Percentiles rank a stretch among this genome's conserved stretches.
Conservation (phyloP, 2,113 vertebrate genomes). For the Carassius carassius region DNA sequence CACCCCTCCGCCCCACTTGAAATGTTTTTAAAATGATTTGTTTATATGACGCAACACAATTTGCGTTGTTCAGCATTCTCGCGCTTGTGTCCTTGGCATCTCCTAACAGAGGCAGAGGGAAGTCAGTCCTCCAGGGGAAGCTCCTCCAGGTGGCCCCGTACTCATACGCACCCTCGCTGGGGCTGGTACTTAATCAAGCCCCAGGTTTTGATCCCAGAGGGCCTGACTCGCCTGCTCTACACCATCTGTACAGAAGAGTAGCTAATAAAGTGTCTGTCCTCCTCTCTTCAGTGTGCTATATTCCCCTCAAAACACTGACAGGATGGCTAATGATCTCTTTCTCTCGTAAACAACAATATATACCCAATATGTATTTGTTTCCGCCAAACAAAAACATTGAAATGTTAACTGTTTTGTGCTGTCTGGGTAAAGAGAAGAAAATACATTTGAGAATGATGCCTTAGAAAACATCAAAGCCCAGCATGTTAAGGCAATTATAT, state of each 20-base stretch:
- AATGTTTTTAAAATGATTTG: conserved; percentile 1
- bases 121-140: conserved; percentile 34
- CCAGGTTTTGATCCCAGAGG: conserved; percentile 64
- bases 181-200: conserved; percentile 71
- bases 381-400: neutral
- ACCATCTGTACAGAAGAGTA: conserved; percentile 62
- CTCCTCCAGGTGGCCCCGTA: conserved; percentile 60
- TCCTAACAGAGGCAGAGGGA: conserved; percentile 19
- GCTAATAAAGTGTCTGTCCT: conserved; percentile 67
- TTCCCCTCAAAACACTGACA: conserved; percentile 9
- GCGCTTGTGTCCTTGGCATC: conserved; percentile 5
- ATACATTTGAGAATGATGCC: neutral
- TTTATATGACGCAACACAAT: conserved; percentile 3
- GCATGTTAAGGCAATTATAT: neutral
- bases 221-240: conserved; percentile 59
- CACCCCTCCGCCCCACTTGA: neutral
- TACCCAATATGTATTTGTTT: neutral
- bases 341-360: conserved; percentile 31
- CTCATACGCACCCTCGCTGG: conserved; percentile 53
- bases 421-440: neutral
- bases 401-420: neutral
- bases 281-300: conserved; percentile 49
- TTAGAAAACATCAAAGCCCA: neutral
- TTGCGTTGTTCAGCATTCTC: conserved; percentile 23
- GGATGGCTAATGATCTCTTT: conserved; percentile 4